A percentile compares a stretch with the other conserved stretches of the same genome.
Evolutionary conservation across 2,113 vertebrate genomes (phyloP).

Genomic region (Lepus americanus): DNA sequence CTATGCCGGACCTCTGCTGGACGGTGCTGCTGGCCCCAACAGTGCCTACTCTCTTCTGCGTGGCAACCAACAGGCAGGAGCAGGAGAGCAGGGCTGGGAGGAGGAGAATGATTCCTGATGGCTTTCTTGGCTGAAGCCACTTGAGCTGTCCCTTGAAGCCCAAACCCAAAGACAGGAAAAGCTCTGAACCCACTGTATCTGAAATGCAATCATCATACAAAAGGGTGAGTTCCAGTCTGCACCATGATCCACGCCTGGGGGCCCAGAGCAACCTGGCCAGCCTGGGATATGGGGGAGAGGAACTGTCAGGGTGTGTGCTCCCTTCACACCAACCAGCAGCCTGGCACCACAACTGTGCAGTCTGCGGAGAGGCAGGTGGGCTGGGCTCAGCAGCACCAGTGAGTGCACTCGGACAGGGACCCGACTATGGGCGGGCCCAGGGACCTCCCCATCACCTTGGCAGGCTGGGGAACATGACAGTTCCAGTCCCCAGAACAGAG

Average conservation of each 20-base stretch:
- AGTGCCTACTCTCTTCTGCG: background rate
- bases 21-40: background rate
- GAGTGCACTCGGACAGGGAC: background rate
- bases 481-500: background rate
- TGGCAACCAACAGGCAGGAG: background rate
- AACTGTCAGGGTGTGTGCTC: no score
- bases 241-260: background rate
- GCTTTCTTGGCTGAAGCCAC: background rate
- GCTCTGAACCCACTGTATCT: no score
- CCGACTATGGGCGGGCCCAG: background rate
- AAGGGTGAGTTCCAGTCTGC: rapidly evolving
- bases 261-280: background rate
- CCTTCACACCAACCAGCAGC: background rate
- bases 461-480: background rate
- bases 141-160: background rate
- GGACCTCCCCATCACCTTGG: background rate
- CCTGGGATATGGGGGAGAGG: background rate
- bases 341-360: rapidly evolving
- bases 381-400: background rate
- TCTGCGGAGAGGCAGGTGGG: background rate
- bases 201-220: background rate
- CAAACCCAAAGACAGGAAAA: background rate
- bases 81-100: background rate
- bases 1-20: background rate
- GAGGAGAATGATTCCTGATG: background rate